Evolutionary conservation across 2,797 vertebrate species (phyloP).

Genomic region (Rhabdophis nuchalis): DNA sequence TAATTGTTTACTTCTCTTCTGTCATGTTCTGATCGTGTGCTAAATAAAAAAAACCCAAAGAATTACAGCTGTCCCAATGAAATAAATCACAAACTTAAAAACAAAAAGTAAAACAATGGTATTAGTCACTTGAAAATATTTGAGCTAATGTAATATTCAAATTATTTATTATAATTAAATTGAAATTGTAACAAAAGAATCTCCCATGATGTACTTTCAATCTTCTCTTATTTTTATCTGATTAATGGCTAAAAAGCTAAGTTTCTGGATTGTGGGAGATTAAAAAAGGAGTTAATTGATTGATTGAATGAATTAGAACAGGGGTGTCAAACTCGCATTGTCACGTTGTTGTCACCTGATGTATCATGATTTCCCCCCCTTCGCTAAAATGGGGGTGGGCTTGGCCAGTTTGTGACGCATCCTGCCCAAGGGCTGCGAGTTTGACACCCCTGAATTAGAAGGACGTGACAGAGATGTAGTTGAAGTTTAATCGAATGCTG

Average conservation of each 20-base stretch:
- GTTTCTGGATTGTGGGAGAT: not conserved
- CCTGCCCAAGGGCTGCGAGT: too few species aligned
- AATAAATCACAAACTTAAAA: not conserved
- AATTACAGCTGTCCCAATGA: not conserved
- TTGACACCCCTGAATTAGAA: not conserved
- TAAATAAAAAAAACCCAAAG: not conserved
- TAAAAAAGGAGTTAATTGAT: not conserved
- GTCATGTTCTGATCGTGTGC: not conserved
- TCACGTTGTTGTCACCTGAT: too few species aligned
- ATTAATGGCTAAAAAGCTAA: not conserved
- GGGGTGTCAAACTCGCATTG: too few species aligned
- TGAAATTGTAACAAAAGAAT: not conserved
- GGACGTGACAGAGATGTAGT: not conserved
- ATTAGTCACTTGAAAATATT: not conserved
- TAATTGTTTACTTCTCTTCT: not conserved
- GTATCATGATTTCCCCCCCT: too few species aligned
- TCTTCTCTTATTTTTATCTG: not conserved
- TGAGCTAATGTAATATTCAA: not conserved
- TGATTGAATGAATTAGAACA: not conserved
- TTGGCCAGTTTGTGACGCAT: too few species aligned
- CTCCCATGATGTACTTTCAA: not conserved
- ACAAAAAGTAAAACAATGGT: not conserved
- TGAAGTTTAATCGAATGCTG: not conserved
- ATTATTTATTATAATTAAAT: slow-evolving; percentile 14
- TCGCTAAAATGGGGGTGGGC: too few species aligned